Evolutionary conservation across 2,797 vertebrate genomes (phyloP).

Genomic region (Ispidina picta): DNA sequence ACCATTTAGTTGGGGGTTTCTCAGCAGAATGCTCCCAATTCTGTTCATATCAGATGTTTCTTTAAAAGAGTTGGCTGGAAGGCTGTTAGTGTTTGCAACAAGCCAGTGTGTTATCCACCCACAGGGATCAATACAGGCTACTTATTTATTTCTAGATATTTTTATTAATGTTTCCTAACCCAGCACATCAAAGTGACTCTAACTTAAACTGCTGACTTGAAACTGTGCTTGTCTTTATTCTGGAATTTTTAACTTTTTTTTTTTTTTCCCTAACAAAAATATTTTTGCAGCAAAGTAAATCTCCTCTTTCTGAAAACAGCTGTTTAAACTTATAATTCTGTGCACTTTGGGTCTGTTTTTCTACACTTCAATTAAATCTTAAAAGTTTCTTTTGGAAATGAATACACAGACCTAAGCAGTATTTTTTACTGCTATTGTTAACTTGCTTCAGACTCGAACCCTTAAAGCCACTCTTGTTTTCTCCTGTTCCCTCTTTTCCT

Average conservation of each 20-base stretch:
- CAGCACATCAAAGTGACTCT: not conserved
- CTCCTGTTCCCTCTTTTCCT: not conserved
- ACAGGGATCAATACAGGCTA: not conserved
- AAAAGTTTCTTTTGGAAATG: conserved; percentile 25
- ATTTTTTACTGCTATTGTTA: conserved; percentile 7
- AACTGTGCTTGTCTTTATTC: not conserved
- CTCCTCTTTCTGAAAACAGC: conserved; percentile 21
- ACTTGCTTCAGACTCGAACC: not conserved
- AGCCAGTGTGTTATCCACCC: not conserved
- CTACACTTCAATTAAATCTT: not conserved
- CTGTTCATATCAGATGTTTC: not conserved
- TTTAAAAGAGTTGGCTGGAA: not conserved
- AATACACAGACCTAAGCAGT: conserved; percentile 21
- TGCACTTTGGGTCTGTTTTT: not conserved
- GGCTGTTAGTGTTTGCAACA: not conserved
- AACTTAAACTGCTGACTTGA: not conserved
- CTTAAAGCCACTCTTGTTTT: not conserved
- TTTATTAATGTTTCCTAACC: not conserved
- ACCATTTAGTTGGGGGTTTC: not conserved
- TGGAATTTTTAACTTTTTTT: not conserved
- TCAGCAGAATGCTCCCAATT: not conserved
- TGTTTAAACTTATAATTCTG: conserved; percentile 42
- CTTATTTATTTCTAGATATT: not conserved
- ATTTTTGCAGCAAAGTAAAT: conserved; percentile 28
- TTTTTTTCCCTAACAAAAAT: not conserved